Conservation (phyloP, 2,888 invertebrate genomes). For the Limnephilus auricula region DNA sequence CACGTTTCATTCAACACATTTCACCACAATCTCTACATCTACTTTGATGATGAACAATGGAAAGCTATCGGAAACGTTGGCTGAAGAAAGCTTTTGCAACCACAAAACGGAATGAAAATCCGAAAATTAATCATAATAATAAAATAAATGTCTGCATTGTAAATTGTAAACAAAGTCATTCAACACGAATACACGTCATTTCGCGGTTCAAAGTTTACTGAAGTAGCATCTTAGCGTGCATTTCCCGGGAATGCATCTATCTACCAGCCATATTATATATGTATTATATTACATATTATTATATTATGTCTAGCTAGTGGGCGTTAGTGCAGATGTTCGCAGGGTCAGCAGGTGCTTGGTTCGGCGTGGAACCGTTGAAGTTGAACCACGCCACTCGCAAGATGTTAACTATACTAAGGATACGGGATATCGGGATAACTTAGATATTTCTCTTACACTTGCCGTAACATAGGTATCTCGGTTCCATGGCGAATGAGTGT, state of each 20-base stretch:
- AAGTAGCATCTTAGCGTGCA: not conserved
- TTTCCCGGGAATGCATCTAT: not conserved
- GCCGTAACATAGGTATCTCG: no score
- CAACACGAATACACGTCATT: not conserved
- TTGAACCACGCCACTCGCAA: not conserved
- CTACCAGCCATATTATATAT: not conserved
- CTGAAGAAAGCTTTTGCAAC: no score
- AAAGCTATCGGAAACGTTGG: no score
- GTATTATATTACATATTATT: not conserved
- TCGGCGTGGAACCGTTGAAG: slow-evolving; percentile 15
- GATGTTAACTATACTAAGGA: not conserved
- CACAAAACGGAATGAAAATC: no score
- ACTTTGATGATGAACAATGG: no score
- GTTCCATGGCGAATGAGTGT: no score
- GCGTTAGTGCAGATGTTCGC: not conserved
- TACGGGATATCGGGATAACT: not conserved
- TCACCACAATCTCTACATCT: no score
- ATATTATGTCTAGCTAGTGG: not conserved
- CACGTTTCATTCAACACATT: no score
- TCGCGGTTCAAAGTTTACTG: not conserved
- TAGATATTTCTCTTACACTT: not conserved
- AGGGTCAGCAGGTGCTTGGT: slow-evolving; percentile 9
- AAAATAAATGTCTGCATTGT: no score
- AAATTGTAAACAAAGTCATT: not conserved
- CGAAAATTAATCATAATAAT: no score